phyloP scores from a whole-genome alignment of 2,113 vertebrate species.

The Xenus cinereus region DNA sequence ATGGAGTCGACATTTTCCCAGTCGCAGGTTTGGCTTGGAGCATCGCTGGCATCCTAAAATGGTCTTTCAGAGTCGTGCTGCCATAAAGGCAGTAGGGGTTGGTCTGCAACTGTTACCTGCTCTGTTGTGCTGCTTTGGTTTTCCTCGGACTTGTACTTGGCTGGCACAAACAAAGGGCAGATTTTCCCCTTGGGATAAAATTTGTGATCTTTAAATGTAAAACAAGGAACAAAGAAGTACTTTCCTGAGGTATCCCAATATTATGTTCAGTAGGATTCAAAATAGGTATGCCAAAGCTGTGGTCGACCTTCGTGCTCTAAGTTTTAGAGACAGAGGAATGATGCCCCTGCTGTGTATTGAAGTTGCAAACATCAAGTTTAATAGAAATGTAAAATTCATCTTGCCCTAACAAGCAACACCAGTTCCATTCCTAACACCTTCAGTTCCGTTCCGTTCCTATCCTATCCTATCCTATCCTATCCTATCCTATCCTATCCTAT shows the following conservation, averaged over 20 bases:
- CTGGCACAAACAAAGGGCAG: background rate
- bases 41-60: background rate
- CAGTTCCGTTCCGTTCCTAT: background rate
- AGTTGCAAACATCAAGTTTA: background rate
- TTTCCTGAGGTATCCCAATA: background rate
- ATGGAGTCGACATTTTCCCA: background rate
- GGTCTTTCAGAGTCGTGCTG: background rate
- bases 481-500: background rate
- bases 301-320: background rate
- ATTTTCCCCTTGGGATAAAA: background rate
- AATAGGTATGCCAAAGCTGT: background rate
- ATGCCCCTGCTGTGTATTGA: background rate
- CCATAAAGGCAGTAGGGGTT: rapidly evolving
- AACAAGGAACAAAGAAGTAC: background rate
- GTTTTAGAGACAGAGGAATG: background rate
- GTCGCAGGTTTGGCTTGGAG: background rate
- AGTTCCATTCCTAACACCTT: too few relatives aligned
- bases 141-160: background rate
- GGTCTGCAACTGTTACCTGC: background rate
- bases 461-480: background rate
- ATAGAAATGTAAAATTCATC: background rate
- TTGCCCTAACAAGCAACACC: background rate
- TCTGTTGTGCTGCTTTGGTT: background rate
- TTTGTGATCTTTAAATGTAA: background rate
- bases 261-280: background rate